phyloP scores from a whole-genome alignment of 2,797 vertebrate species.

The Eleutherodactylus coqui region DNA sequence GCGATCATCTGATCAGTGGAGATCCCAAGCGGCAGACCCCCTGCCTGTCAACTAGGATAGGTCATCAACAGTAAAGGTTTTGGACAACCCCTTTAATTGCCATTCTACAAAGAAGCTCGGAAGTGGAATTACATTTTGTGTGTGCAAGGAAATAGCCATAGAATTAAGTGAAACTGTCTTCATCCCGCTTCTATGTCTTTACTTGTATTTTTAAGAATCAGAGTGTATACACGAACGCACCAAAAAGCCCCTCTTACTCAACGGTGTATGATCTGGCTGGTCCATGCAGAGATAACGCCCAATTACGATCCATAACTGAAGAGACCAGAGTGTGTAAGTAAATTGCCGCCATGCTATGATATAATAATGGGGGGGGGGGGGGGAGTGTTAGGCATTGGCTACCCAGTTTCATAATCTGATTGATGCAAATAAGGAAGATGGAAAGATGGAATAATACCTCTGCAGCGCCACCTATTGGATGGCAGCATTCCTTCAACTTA shows the following conservation, averaged over 20 bases:
- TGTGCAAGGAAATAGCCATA: neutral
- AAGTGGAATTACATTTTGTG: too few species aligned
- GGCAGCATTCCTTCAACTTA: too few species aligned
- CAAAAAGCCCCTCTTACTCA: neutral
- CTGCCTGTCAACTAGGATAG: too few species aligned
- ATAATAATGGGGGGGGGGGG: neutral
- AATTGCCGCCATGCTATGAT: neutral
- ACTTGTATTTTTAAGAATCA: neutral
- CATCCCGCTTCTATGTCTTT: neutral
- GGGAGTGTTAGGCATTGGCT: too few species aligned
- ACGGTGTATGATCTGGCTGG: constrained; percentile 15
- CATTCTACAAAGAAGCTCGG: neutral
- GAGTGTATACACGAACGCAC: neutral
- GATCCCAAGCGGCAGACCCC: too few species aligned
- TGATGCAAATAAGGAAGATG: too few species aligned
- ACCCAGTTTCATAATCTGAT: too few species aligned
- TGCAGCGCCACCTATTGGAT: too few species aligned
- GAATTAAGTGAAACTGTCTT: neutral
- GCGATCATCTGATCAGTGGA: too few species aligned
- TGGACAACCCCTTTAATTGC: too few species aligned
- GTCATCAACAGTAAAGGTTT: too few species aligned
- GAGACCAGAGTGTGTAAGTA: neutral
- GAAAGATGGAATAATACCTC: too few species aligned
- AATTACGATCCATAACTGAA: neutral
- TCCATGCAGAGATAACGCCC: neutral